phyloP scores from a whole-genome alignment of 2,113 vertebrate genomes.

The Pycnonotus jocosus region DNA sequence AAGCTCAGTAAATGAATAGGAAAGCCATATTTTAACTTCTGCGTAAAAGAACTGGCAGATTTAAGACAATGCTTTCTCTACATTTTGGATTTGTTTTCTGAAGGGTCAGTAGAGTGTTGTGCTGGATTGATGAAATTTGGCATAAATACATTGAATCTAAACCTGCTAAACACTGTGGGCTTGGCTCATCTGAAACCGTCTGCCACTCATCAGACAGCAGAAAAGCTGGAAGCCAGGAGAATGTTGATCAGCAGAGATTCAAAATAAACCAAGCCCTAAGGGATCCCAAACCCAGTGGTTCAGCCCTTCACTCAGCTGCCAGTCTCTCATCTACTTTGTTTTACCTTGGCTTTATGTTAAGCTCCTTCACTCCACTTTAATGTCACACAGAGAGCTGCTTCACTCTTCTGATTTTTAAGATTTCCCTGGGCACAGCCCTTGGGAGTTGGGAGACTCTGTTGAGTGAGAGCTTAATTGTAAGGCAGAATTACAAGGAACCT shows the following conservation, averaged over 20 bases:
- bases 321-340: not conserved
- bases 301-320: not conserved
- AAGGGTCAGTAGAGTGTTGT: not conserved
- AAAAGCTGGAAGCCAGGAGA: not conserved
- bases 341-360: not conserved
- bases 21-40: not conserved
- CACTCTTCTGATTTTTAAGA: not conserved
- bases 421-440: not conserved
- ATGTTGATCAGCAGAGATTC: not conserved
- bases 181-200: not conserved
- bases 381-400: not conserved
- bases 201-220: not conserved
- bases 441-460: not conserved
- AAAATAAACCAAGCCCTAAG: not conserved
- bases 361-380: not conserved
- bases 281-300: not conserved
- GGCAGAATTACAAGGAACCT: not conserved
- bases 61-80: not conserved
- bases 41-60: not conserved
- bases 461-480: not conserved
- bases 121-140: not conserved
- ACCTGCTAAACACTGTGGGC: not conserved
- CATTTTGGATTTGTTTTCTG: not conserved
- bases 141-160: not conserved
- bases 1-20: not conserved